Percentiles rank a stretch among this genome's conserved stretches.
Conservation (phyloP, 2,888 invertebrate genomes). For the Tipula unca region DNA sequence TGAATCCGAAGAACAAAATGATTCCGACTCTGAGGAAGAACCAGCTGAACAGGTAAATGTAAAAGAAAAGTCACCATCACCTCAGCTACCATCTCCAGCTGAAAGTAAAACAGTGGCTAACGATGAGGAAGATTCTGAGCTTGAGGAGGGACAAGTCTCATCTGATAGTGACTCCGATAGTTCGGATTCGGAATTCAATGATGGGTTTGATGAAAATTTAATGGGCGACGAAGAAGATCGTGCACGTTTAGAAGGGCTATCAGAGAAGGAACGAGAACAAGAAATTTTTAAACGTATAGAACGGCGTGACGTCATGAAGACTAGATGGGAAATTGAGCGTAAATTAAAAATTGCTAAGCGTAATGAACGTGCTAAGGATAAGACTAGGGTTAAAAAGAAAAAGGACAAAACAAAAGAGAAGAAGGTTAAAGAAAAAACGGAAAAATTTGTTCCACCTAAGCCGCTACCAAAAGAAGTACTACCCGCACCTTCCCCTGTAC, state of each 20-base stretch:
- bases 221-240: conserved; percentile 97
- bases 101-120: conserved; percentile 23
- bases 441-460: conserved; percentile 23
- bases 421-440: conserved; percentile 43
- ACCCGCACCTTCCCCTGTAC: conserved; percentile 20
- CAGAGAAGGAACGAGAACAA: conserved; percentile 94
- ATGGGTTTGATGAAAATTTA: conserved; percentile 93
- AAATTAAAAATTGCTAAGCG: conserved; percentile 78
- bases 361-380: conserved; percentile 56
- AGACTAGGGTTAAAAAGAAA: conserved; percentile 44
- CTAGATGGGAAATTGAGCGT: conserved; percentile 91
- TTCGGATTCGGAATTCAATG: conserved; percentile 83
- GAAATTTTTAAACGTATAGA: conserved; percentile 96
- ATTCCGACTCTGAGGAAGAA: conserved; percentile 40
- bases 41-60: conserved; percentile 33
- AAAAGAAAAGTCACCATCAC: conserved; percentile 31
- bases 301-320: conserved; percentile 86
- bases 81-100: conserved; percentile 29
- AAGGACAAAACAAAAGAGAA: conserved; percentile 43
- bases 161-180: conserved; percentile 52
- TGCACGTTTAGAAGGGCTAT: conserved; percentile 79
- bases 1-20: conserved; percentile 31
- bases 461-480: conserved; percentile 22
- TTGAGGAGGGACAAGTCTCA: conserved; percentile 84
- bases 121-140: conserved; percentile 49